Conservation (phyloP, 2,113 vertebrate genomes). For the Orthochromis malagaraziensis region DNA sequence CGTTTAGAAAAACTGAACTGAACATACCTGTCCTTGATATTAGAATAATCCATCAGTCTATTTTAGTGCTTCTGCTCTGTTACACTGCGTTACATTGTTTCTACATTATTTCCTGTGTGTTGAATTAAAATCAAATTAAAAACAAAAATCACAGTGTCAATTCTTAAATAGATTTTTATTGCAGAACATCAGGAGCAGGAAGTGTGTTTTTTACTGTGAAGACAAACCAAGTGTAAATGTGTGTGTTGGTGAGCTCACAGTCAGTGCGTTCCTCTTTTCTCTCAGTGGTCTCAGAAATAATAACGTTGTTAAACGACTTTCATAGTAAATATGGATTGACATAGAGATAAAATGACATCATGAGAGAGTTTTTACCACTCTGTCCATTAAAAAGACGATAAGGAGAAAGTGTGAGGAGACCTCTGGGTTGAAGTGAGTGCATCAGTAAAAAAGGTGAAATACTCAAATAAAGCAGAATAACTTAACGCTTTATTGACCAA, state of each 20-base stretch:
- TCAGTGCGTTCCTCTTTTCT: accelerated
- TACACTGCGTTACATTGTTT: neutral
- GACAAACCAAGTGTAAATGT: neutral
- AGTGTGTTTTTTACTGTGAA: neutral
- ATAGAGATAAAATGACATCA: neutral
- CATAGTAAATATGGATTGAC: neutral
- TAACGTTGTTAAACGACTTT: accelerated
- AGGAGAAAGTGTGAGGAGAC: neutral
- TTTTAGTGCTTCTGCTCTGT: neutral
- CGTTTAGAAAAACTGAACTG: neutral
- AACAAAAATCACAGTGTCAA: accelerated
- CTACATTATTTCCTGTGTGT: neutral
- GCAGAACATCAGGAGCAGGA: neutral
- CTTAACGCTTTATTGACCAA: neutral
- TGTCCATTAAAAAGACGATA: accelerated
- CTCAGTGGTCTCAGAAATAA: neutral
- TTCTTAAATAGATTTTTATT: neutral
- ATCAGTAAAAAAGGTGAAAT: neutral
- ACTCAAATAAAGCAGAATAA: neutral
- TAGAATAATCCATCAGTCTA: neutral
- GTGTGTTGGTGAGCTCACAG: neutral
- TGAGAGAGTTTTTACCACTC: neutral
- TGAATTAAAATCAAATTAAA: neutral
- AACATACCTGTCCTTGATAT: neutral
- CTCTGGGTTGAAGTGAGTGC: neutral